Evolutionary conservation across 30 jellyfish, hydroid and myxozoan genomes (phyloP), one percentile per base, ranked within the genome.

Genomic region (Catostylus mosaicus): DNA sequence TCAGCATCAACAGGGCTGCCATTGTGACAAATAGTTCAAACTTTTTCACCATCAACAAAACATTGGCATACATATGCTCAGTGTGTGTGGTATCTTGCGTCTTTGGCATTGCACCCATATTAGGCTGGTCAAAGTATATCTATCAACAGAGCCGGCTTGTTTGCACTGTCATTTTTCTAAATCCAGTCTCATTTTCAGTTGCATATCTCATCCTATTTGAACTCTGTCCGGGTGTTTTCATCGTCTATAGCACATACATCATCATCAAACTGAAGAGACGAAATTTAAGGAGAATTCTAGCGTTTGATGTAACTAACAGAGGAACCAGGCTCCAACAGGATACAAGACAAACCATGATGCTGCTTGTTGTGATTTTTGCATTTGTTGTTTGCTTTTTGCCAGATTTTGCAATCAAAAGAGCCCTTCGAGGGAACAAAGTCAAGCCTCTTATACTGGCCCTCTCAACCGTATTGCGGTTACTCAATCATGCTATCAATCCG

Each of bases 401-500:
- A 33, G 59, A 54, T 14, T 46, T 43, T 18, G 12, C 36, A 6
- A 7, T 65, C 20, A 36, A 34, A 27, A 80, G 69, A 66, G 76
- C 71, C 8, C 69, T 33, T 29, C 31, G 37, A 6, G 38, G 61
- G 9, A 18, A 32, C 40, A 36, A 26, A 22, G 26, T 59, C 14
- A 71, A 47, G 12, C 36, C 76, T 3, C 18, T 47, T 16, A 31
- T 80, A 23, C 43, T 61, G 20, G 78, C 71, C 0, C 38, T 65
- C 20, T 12, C 71, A 18, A 36, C 83, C 19, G n/a, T 54, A 9
- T 24, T 80, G 65, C 22, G 82, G 35, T 48, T 65, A 47, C 57
- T 52, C 29, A 80, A 80, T 51, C 79, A 65, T 22, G 83, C 90
- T 29, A 43, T 65, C 84, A 80, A 80, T 38, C 90, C 90, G 1